Evolutionary conservation across 2,113 vertebrate species (phyloP), one percentile per base, ranked within the genome.

Genomic region (Rhinolophus sinicus): DNA sequence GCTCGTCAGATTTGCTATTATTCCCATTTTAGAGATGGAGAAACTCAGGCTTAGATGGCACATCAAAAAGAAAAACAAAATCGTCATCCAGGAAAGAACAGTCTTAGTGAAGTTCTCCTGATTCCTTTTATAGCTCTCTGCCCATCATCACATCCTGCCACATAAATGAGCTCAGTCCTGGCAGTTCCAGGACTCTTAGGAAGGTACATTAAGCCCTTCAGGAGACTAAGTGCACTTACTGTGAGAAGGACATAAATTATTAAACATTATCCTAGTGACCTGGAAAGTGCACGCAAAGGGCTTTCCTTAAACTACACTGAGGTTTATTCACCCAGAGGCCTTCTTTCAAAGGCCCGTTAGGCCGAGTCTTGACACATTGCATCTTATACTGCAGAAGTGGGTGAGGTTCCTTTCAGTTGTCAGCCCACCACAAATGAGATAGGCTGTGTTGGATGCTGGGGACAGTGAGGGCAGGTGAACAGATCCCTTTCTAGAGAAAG

Each of bases 141-240:
- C 33, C 62, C 72, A 95, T 90, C 75, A 94, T 94, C 77, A 77
- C 47, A 70, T 38, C 38, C 56, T 83, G 50, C 35, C 91, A 73
- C 44, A 78, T 54, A 81, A 92, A 88, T 80, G 73, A 60, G 18
- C 24, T 78, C 18, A 24, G 22, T 44, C 47, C 40, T 64, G 82
- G 58, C 40, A 35, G 40, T 52, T 90, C 44, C 56, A 73, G 56
- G 80, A 72, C 19, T 90, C 73, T 76, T 24, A 89, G 82, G 85
- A 89, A 89, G 72, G 58, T 93, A 38, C 50, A 82, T 77, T 88
- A 93, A 73, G 6, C 40, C 56, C 83, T 60, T 56, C 58, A 72
- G 86, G 77, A 95, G 75, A 58, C 69, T 95, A 89, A 97, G 93
- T 95, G 73, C 86, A 93, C 62, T 96, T 96, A 86, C 44, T 18